Conservation (phyloP, 2,888 invertebrate species). For the Phorcus lineatus region DNA sequence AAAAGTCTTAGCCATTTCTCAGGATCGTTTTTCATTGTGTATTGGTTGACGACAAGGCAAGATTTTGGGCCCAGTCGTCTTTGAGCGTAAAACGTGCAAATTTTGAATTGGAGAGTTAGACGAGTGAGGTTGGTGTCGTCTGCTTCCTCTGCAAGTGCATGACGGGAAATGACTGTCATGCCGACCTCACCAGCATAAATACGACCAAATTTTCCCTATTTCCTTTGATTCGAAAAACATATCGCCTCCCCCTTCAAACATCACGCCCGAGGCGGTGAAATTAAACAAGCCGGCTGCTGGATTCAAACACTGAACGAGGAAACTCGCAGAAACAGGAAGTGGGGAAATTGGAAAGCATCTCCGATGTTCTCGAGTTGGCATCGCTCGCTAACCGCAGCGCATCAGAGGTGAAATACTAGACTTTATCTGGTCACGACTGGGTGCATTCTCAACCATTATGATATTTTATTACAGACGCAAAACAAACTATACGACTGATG, state of each 20-base stretch:
- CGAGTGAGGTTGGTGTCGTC: background rate
- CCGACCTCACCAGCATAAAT: slow-evolving; percentile 26
- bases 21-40: slow-evolving; percentile 14
- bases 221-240: slow-evolving; percentile 29
- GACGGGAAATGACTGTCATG: slow-evolving; percentile 28
- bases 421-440: too few species aligned
- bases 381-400: too few species aligned
- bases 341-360: slow-evolving; percentile 12
- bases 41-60: background rate
- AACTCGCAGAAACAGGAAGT: background rate
- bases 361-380: background rate
- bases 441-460: too few species aligned
- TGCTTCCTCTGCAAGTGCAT: slow-evolving; percentile 1
- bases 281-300: slow-evolving; percentile 25
- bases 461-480: too few species aligned
- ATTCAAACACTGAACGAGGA: slow-evolving; percentile 18
- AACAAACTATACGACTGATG: too few species aligned
- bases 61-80: background rate
- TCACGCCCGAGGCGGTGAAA: slow-evolving; percentile 26
- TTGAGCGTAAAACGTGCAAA: background rate
- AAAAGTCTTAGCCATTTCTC: background rate
- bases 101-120: background rate
- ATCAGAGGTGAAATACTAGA: too few species aligned
- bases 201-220: slow-evolving; percentile 26
- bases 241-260: slow-evolving; percentile 25